Conservation (phyloP, 2,888 invertebrate species). For the Sympetrum striolatum region DNA sequence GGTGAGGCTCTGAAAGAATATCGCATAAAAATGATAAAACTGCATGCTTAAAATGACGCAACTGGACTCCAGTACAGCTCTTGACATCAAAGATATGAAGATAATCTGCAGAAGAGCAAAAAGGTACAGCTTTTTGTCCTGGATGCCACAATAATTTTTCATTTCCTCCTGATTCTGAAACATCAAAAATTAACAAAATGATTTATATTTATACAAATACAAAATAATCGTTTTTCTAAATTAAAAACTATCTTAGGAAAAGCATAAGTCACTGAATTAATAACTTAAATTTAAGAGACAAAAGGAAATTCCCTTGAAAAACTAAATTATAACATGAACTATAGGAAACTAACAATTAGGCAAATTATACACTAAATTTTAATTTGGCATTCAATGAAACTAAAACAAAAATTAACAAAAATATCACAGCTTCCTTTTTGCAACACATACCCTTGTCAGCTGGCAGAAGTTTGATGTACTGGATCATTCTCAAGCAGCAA, state of each 20-base stretch:
- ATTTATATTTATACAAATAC: not conserved
- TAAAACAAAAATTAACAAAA: not conserved
- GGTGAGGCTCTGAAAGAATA: constrained; percentile 72
- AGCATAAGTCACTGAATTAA: too few relatives aligned
- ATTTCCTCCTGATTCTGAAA: constrained; percentile 6
- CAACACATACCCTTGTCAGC: constrained; percentile 60
- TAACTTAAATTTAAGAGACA: too few relatives aligned
- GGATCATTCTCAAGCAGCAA: constrained; percentile 71
- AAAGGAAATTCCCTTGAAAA: too few relatives aligned
- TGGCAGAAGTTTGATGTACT: constrained; percentile 72
- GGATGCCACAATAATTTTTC: constrained; percentile 52
- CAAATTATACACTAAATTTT: not conserved
- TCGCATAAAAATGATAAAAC: constrained; percentile 76
- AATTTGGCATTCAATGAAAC: not conserved
- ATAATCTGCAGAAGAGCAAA: constrained; percentile 55
- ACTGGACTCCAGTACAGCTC: constrained; percentile 73
- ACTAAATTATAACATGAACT: too few relatives aligned
- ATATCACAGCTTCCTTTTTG: not conserved
- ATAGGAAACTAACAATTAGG: not conserved
- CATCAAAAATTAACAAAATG: not conserved
- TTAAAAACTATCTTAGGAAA: too few relatives aligned
- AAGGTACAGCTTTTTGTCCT: constrained; percentile 56
- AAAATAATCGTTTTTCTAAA: too few relatives aligned
- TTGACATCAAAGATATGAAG: constrained; percentile 69
- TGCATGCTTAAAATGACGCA: constrained; percentile 85